These are phyloP conservation scores for Anaspis maculata DNA, from an alignment of 2,888 invertebrate species.

Conservation along the genomic window DNA sequence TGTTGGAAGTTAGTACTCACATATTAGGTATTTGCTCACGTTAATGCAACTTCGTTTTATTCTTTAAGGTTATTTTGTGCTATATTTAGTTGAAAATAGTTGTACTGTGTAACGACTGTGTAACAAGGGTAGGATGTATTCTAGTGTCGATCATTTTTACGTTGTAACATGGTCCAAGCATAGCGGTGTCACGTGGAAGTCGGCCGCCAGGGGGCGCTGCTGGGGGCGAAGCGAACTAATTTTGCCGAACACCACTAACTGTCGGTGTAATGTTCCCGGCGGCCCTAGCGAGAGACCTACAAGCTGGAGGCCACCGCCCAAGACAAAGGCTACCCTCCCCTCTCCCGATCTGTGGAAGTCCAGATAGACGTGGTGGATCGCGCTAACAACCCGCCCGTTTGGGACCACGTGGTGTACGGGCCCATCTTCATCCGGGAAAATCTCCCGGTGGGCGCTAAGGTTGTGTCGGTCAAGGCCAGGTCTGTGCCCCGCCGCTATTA, in stretches of 20 bases:
- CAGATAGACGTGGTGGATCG: conserved; percentile 97
- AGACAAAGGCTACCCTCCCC: conserved; percentile 93
- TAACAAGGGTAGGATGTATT: no score
- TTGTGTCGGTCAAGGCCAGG: conserved; percentile 98
- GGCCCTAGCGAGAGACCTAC: conserved; percentile 83
- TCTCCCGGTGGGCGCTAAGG: conserved; percentile 94
- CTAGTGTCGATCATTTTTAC: no score
- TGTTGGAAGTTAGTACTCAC: no score
- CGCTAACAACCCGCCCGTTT: conserved; percentile 95
- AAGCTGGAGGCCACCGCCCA: conserved; percentile 97
- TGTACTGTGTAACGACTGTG: no score
- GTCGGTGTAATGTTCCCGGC: conserved; percentile 13
- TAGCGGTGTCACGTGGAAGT: no score
- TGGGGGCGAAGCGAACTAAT: no score
- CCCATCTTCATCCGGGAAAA: conserved; percentile 97
- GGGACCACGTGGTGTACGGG: conserved; percentile 94
- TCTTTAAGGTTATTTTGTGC: no score
- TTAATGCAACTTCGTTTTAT: no score
- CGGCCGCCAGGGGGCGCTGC: no score
- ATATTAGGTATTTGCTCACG: no score
- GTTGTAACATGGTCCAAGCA: no score
- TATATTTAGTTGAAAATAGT: no score
- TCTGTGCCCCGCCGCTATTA: conserved; percentile 54
- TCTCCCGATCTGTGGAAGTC: conserved; percentile 94
- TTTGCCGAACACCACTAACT: conserved; percentile 14